Evolutionary conservation across 2,113 vertebrate genomes (phyloP), one percentile per base, ranked within the genome.

Genomic region (Scartelaos histophorus): DNA sequence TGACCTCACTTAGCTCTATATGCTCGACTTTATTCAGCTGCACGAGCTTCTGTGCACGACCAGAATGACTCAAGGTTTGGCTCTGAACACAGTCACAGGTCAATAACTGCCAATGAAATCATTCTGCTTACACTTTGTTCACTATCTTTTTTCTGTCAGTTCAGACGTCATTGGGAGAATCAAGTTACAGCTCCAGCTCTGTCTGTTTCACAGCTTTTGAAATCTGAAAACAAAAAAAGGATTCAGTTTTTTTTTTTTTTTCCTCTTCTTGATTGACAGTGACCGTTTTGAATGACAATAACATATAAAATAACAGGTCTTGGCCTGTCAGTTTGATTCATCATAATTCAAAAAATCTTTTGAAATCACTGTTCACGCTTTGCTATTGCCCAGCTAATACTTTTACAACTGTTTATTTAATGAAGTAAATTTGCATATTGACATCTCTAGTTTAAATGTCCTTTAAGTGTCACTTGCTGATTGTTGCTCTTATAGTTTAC

Each of bases 191-290:
- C 13, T 65, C 2, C 1, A n/a, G n/a, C 13, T 67, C 70, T 6
- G 86, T 25, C 57, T 76, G 87, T 82, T 77, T 73, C 17, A 19
- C 29, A 64, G 24, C 60, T 34, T 17, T 34, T 34, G 17, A 51
- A 21, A 56, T 11, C 4, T 10, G 13, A 35, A 64, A 64, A 64
- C 35, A 35, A 29, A 58, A 25, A 22, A 10, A 58, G 12, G 7
- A 13, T 21, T 57, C 21, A 57, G n/a, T 12, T 12, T 9, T 21
- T 57, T 57, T 19, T 17, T 38, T 38, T 38, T 5, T 38, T 3
- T 35, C 6, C 34, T 35, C 34, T 35, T 6, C 34, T 35, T 3
- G 3, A 35, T 35, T 35, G 35, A 38, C 35, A 38, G 9, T 38
- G 35, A 38, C 35, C 35, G 5, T 38, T 38, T 38, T 38, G 35